Evolutionary conservation across 2,888 invertebrate genomes (phyloP), one percentile per base, ranked within the genome.

Genomic region (Catocala nupta): DNA sequence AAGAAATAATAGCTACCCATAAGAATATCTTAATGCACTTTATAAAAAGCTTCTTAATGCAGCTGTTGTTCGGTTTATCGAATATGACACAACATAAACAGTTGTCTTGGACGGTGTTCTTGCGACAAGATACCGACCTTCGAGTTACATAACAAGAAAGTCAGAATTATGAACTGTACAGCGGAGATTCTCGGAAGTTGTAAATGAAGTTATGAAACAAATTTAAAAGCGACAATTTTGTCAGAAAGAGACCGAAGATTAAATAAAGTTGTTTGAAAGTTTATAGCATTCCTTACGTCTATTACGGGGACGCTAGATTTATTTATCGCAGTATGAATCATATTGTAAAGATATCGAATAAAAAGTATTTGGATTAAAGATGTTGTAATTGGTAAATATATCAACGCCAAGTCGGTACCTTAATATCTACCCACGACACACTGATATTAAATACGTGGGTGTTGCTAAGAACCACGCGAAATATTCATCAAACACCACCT

Each of bases 211-310:
- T 77, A 67, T 53, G 55, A 59, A 78, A 73, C 69, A 71, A 71
- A 75, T 75, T 77, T 73, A 65, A 69, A 77, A 69, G 76, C 76
- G 78, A 70, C 63, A 68, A 75, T 75, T 66, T 70, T 68, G 68
- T 68, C 59, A 68, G 68, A 70, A 67, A 63, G 70, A 79, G 67
- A 70, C 70, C 65, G 53, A 69, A 59, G 63, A 78, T 67, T 76
- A 70, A 75, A 67, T 68, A 72, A 70, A 76, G 61, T 70, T 73
- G 36, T 68, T 68, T 51, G 51, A 65, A 70, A 70, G 60, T 70
- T 78, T 68, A 67, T 42, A 72, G 65, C 74, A 75, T 77, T 80
- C 70, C 70, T 71, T 60, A 77, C 58, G 60, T 75, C 60, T 65
- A 73, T 80, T 65, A 77, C 62, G 56, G 47, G 65, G 73, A 65